phyloP scores from a whole-genome alignment of 2,113 vertebrate species.

The Tonatia bakeri region DNA sequence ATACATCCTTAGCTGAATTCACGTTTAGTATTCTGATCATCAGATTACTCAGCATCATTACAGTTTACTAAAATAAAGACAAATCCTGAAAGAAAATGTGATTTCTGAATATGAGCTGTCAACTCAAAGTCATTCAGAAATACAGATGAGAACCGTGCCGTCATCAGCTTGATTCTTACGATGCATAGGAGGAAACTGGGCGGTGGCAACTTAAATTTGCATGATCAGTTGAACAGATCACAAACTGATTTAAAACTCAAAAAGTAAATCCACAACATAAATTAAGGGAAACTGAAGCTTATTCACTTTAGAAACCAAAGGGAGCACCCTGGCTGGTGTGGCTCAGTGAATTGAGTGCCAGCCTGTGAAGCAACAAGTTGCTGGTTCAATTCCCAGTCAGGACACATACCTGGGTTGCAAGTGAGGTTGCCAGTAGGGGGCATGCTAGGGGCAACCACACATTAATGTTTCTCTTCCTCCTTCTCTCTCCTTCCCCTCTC shows the following conservation, averaged over 20 bases:
- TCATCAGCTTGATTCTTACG: neutral
- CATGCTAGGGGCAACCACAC: too few species aligned
- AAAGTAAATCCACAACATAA: neutral
- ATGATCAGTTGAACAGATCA: neutral
- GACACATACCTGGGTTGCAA: too few species aligned
- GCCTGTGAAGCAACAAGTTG: too few species aligned
- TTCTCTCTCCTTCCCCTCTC: too few species aligned
- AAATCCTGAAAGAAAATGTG: neutral
- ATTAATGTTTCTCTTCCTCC: too few species aligned
- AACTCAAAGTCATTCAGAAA: neutral
- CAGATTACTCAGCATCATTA: neutral
- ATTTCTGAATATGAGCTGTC: neutral
- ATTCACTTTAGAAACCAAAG: constrained; percentile 17
- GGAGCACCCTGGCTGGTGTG: neutral
- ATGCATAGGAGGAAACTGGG: neutral
- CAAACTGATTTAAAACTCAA: neutral
- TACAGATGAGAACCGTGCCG: neutral
- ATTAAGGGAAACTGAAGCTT: neutral
- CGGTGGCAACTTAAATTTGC: neutral
- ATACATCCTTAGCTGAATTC: neutral
- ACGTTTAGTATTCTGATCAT: neutral
- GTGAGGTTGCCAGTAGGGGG: too few species aligned
- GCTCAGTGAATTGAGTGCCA: too few species aligned
- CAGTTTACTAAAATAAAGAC: neutral
- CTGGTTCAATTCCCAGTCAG: too few species aligned